phyloP scores from a whole-genome alignment of 2,888 invertebrate species.

The Lasioglossum vierecki region DNA sequence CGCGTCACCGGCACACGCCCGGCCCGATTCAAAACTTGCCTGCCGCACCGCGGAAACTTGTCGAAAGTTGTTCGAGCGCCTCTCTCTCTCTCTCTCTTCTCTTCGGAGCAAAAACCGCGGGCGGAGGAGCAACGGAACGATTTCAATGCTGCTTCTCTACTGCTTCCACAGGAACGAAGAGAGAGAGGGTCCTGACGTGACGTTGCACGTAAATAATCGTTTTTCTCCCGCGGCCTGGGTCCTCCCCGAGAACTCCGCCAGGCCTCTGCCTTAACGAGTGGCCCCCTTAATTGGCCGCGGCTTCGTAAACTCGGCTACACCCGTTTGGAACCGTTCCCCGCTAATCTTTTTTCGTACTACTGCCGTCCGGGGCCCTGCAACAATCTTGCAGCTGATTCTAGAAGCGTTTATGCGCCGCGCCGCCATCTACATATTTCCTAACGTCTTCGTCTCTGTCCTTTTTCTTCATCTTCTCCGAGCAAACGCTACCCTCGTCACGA shows the following conservation, averaged over 20 bases:
- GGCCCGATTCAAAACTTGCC: constrained; percentile 78
- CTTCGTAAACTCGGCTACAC: constrained; percentile 53
- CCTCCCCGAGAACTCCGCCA: constrained; percentile 24
- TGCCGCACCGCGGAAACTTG: constrained; percentile 72
- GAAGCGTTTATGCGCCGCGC: constrained; percentile 16
- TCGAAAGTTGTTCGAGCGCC: constrained; percentile 71
- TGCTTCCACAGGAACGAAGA: neutral
- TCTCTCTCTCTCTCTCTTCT: neutral
- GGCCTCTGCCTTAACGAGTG: constrained; percentile 64
- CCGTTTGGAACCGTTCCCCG: constrained; percentile 8
- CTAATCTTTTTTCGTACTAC: constrained; percentile 7
- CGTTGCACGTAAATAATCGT: constrained; percentile 78
- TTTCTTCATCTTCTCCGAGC: neutral
- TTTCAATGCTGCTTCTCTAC: constrained; percentile 67
- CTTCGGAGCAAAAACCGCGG: constrained; percentile 73
- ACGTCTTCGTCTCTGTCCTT: neutral
- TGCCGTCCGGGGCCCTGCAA: neutral
- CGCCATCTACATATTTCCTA: constrained; percentile 12
- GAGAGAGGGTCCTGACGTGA: constrained; percentile 64
- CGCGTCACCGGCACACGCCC: constrained; percentile 76
- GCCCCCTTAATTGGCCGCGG: constrained; percentile 67
- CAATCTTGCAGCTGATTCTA: constrained; percentile 19
- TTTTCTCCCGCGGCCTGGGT: constrained; percentile 63
- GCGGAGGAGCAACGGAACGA: constrained; percentile 55
- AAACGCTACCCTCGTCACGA: constrained; percentile 5